These are phyloP conservation scores for Carduelis carduelis DNA, from an alignment of 2,797 vertebrate species.

Conservation along the genomic window DNA sequence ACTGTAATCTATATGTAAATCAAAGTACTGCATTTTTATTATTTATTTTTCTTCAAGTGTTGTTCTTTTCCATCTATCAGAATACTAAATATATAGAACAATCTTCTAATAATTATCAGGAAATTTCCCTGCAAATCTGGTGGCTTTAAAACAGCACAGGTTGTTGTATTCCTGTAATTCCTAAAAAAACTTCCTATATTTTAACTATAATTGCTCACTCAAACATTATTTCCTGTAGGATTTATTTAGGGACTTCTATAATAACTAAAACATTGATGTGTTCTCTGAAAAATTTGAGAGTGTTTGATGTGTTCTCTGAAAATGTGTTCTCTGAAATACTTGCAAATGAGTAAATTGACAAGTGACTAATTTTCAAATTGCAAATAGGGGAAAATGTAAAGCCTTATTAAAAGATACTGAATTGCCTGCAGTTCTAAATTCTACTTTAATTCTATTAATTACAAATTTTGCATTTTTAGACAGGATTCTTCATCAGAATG, in stretches of 20 bases:
- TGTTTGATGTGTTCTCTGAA: too few species aligned
- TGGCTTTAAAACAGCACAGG: neutral
- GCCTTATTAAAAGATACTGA: neutral
- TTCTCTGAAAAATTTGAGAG: neutral
- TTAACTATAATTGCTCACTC: neutral
- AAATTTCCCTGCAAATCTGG: neutral
- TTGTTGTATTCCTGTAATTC: neutral
- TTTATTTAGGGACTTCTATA: neutral
- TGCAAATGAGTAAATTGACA: neutral
- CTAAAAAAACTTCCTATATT: neutral
- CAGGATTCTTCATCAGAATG: neutral
- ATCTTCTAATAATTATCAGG: neutral
- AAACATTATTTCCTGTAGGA: neutral
- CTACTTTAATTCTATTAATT: neutral
- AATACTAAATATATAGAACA: neutral
- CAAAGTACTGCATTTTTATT: neutral
- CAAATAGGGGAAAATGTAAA: neutral
- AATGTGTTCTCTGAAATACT: too few species aligned
- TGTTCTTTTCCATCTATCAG: neutral
- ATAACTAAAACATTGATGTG: neutral
- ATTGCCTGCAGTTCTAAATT: neutral
- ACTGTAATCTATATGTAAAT: slow-evolving; percentile 9
- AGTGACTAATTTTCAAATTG: neutral
- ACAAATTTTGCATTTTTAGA: neutral
- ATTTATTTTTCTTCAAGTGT: neutral